Evolutionary conservation across 2,888 invertebrate genomes (phyloP), one percentile per base, ranked within the genome.

Genomic region (Eupithecia abbreviata): DNA sequence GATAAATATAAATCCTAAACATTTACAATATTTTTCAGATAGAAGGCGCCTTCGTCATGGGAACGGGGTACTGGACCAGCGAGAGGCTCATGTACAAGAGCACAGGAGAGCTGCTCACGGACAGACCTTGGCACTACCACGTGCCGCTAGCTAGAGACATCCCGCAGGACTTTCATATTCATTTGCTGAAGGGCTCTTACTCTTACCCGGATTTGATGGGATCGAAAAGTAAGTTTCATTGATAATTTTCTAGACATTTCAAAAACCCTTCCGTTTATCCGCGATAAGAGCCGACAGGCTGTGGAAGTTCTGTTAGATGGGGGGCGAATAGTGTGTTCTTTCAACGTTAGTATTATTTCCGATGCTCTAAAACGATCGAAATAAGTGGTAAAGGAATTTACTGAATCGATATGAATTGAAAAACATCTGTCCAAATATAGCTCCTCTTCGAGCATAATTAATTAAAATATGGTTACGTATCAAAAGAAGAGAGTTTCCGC

Each of bases 11-110:
- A 30, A 30, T 30, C 30, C 9, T n/a, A 18, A n/a, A 65, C 30
- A 65, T 66, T 15, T 42, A 6, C 4, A 66, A 2, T 7, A 2
- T n/a, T 71, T 75, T 71, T 45, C 9, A 91, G 91, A 92, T 96
- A 0, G 96, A 96, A 90, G 97, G 97, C 5, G 96, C 96, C 0
- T 97, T 97, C 82, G 88, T 96, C 0, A 96, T 96, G 96, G 96
- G 91, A 79, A 87, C 89, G 15, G 97, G 97, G 1, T 96, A 96
- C 84, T 97, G 96, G 95, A 96, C 96, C 0, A 92, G 91, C 0
- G 97, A 97, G 87, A 94, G 96, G 73, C 84, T 97, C 13, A 80
- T 85, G 0, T 96, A 95, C 82, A 94, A 96, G 6, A 86, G 89
- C 12, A 95, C 96, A 12, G 97, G 97, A 1, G 90, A 93, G 81